phyloP scores from a whole-genome alignment of 2,888 invertebrate genomes.

The Chrysopilus asiliformis region DNA sequence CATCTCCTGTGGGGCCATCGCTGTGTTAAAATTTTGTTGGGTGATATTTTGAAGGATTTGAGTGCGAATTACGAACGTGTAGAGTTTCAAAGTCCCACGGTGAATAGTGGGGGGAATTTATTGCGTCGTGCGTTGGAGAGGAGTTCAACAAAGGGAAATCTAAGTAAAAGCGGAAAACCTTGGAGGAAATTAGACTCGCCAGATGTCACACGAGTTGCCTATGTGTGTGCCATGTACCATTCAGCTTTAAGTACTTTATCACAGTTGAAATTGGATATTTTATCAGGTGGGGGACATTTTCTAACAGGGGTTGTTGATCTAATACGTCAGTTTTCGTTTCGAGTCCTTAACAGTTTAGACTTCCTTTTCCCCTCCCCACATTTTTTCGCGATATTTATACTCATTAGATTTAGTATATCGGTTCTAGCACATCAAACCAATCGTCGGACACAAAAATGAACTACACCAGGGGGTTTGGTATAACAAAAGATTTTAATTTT shows the following conservation, averaged over 20 bases:
- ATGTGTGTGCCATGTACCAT: conserved; percentile 85
- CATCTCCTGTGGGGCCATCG: conserved; percentile 42
- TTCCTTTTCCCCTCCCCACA: too few species aligned
- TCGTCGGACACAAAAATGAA: too few species aligned
- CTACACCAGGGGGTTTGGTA: too few species aligned
- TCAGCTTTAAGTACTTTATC: conserved; percentile 79
- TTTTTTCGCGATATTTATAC: too few species aligned
- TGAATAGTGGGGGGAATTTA: conserved; percentile 38
- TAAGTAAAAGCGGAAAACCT: conserved; percentile 44
- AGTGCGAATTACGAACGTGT: conserved; percentile 31
- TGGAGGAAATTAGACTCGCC: conserved; percentile 62
- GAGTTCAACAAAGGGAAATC: conserved; percentile 38
- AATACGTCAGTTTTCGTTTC: too few species aligned
- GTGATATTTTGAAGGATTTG: conserved; percentile 34
- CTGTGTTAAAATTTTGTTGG: conserved; percentile 43
- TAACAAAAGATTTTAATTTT: too few species aligned
- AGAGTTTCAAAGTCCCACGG: conserved; percentile 30
- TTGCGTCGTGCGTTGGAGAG: conserved; percentile 48
- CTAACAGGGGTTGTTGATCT: too few species aligned
- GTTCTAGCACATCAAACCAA: too few species aligned
- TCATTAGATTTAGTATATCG: too few species aligned
- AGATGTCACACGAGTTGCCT: conserved; percentile 68
- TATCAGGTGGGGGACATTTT: conserved; percentile 56
- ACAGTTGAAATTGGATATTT: conserved; percentile 80
- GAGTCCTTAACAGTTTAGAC: too few species aligned